Evolutionary conservation across 2,113 vertebrate species (phyloP), one percentile per base, ranked within the genome.

Genomic region (Gadus chalcogrammus): DNA sequence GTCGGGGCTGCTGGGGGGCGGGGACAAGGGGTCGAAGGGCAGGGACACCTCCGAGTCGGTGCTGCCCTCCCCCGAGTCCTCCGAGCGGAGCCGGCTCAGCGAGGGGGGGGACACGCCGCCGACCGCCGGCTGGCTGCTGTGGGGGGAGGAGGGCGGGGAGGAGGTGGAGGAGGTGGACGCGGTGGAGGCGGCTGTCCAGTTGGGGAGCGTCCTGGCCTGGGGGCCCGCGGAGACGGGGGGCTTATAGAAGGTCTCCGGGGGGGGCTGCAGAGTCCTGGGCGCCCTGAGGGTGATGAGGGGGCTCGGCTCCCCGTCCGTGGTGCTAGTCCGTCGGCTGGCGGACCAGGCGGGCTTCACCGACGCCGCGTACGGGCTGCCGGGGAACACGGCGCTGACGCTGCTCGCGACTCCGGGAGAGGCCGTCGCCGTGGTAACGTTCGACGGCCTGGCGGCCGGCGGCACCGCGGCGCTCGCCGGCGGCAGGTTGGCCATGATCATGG

Each of bases 221-320:
- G 68, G 72, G 27, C 79, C 79, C 4, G 84, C 63, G 5, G 79
- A 77, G 61, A 24, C 18, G 0, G 94, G 94, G 4, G 97, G 96
- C 73, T 93, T 95, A 82, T 98, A 99, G 90, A 99, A 99, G 1
- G 95, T 97, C 79, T 93, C 96, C 9, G 95, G 93, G 0, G 94
- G 95, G 6, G 97, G 96, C 16, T 97, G 94, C 73, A 99, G 89
- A 73, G 95, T 98, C 85, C 96, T 92, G 3, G 94, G 94, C 0
- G 91, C 89, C 82, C 95, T 92, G 82, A 94, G 91, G 16, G 88
- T 81, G 69, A 92, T 64, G 2, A 90, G 68, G 27, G 87, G 77
- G 55, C 78, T 27, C 67, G 68, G 83, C 17, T 85, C 80, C 27
- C 89, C 90, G 1, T 91, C 76, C 11, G 79, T 67, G 62, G 83